Evolutionary conservation across 2,797 vertebrate genomes (phyloP).

Genomic region (Gymnocypris eckloni): DNA sequence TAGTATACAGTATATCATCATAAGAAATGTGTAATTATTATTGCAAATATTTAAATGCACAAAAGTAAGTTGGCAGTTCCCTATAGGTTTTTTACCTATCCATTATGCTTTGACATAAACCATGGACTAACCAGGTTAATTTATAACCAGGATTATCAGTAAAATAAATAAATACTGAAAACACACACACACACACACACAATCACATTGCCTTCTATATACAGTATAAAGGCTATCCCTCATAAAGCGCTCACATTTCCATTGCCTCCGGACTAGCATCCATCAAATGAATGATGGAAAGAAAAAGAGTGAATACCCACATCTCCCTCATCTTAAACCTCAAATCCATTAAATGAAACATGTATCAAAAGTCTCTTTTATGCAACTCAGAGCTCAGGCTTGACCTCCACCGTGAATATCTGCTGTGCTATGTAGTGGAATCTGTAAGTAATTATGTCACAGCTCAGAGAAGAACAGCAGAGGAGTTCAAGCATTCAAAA

Average conservation of each 20-base stretch:
- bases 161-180: neutral
- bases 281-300: slow-evolving; percentile 34
- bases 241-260: slow-evolving; percentile 24
- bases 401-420: slow-evolving; percentile 58
- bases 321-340: slow-evolving; percentile 55
- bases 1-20: too few relatives aligned
- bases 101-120: neutral
- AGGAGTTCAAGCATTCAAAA: slow-evolving; percentile 50
- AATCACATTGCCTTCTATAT: neutral
- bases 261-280: slow-evolving; percentile 37
- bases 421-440: slow-evolving; percentile 50
- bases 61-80: neutral
- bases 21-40: neutral
- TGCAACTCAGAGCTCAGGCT: slow-evolving; percentile 46
- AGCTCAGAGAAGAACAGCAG: slow-evolving; percentile 49
- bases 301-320: slow-evolving; percentile 44
- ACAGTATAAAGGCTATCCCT: slow-evolving; percentile 9
- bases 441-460: slow-evolving; percentile 65
- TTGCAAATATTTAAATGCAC: neutral
- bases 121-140: neutral
- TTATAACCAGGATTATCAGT: neutral
- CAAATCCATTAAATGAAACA: slow-evolving; percentile 50
- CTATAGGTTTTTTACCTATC: neutral
- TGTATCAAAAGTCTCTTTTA: slow-evolving; percentile 61
- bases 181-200: neutral